Conservation (phyloP, 1,140 invertebrate genomes). For the Ostrea edulis region DNA sequence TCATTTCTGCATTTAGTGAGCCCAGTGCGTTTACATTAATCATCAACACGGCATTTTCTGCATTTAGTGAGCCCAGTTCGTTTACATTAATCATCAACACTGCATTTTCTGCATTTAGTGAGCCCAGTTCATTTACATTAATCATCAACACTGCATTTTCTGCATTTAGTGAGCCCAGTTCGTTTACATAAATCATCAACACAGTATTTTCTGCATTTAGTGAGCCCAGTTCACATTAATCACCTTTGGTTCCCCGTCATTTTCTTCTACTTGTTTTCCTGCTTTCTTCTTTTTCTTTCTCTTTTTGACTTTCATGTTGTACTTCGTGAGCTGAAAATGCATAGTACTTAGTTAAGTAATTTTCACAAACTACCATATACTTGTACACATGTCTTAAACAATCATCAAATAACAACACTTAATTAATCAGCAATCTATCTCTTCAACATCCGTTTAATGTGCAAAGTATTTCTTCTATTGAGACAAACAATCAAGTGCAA, state of each 20-base stretch:
- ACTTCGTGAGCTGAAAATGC: conserved; percentile 42
- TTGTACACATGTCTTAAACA: background rate
- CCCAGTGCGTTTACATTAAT: background rate
- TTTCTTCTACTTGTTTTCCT: conserved; percentile 17
- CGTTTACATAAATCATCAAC: background rate
- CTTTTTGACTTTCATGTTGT: conserved; percentile 46
- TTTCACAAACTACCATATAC: background rate
- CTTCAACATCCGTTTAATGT: background rate
- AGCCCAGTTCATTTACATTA: no score
- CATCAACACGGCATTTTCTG: background rate
- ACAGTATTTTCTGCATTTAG: no score
- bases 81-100: background rate
- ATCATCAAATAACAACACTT: background rate
- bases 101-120: no score
- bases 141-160: background rate
- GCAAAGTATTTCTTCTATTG: background rate
- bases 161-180: no score
- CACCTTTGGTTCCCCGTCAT: background rate
- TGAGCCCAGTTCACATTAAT: background rate
- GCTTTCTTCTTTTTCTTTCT: conserved; percentile 44
- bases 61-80: no score
- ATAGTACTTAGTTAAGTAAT: no score
- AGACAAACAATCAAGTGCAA: no score
- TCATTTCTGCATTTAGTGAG: no score
- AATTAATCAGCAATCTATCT: background rate